Evolutionary conservation across 2,797 vertebrate genomes (phyloP).

Genomic region (Phataginus tetradactyla): DNA sequence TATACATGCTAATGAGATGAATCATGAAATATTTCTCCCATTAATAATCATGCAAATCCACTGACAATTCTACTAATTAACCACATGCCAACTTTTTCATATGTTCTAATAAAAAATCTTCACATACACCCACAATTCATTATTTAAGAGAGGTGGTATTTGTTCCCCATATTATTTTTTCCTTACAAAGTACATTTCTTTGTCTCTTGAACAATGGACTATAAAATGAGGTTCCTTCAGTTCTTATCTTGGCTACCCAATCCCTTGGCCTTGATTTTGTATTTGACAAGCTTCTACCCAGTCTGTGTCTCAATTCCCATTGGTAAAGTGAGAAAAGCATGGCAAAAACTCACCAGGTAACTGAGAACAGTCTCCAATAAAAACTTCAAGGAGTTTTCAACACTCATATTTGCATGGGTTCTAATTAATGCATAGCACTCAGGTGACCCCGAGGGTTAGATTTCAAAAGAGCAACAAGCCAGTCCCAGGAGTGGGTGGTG

Average conservation of each 20-base stretch:
- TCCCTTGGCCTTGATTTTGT: conserved; percentile 66
- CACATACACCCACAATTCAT: not conserved
- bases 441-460: not conserved
- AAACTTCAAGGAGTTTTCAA: conserved; percentile 39
- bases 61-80: not conserved
- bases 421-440: conserved; percentile 33
- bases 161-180: conserved; percentile 4
- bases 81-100: not conserved
- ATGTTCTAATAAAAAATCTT: not conserved
- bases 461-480: conserved; percentile 30
- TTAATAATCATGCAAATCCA: not conserved
- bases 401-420: not conserved
- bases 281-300: conserved; percentile 54
- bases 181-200: conserved; percentile 38
- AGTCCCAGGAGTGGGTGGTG: not conserved
- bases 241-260: conserved; percentile 63
- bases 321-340: conserved; percentile 50
- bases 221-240: conserved; percentile 48
- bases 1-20: not conserved
- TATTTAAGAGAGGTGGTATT: not conserved
- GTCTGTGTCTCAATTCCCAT: conserved; percentile 63
- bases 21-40: conserved; percentile 20
- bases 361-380: conserved; percentile 42
- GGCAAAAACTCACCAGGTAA: conserved; percentile 36
- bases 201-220: not conserved